These are phyloP conservation scores for Tapirus indicus DNA, from an alignment of 2,797 vertebrate genomes.

Conservation along the genomic window DNA sequence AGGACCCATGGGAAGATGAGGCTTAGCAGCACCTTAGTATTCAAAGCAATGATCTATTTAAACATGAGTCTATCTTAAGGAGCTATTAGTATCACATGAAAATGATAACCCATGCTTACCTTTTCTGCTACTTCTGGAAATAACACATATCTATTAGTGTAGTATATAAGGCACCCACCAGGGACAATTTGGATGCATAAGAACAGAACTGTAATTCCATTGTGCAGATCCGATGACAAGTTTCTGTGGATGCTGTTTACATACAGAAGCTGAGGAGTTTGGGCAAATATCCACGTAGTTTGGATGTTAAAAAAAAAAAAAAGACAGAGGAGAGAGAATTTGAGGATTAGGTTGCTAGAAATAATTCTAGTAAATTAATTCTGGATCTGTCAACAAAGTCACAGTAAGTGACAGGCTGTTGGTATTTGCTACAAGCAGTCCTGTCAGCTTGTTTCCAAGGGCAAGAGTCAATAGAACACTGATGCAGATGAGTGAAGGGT, in stretches of 20 bases:
- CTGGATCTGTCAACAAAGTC: conserved; percentile 8
- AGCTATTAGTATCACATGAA: background rate
- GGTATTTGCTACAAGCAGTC: background rate
- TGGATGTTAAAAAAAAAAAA: background rate
- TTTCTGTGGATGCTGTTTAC: background rate
- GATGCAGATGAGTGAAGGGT: background rate
- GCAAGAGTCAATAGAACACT: background rate
- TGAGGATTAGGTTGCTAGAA: conserved; percentile 24
- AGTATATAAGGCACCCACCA: background rate
- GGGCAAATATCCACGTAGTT: background rate
- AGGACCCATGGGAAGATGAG: background rate
- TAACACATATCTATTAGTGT: background rate
- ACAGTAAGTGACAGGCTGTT: background rate
- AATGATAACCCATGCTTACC: background rate
- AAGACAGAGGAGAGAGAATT: background rate
- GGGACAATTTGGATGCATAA: background rate
- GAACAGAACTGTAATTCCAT: background rate
- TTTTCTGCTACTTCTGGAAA: background rate
- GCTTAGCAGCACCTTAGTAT: conserved; percentile 9
- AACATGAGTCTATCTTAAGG: background rate
- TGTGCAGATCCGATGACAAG: background rate
- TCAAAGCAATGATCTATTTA: background rate
- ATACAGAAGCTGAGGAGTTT: background rate
- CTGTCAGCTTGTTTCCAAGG: background rate
- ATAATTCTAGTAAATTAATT: conserved; percentile 35